Base-by-base conservation (phyloP, 2,888 invertebrate species). In the Ichneumoninae sp. region DNA sequence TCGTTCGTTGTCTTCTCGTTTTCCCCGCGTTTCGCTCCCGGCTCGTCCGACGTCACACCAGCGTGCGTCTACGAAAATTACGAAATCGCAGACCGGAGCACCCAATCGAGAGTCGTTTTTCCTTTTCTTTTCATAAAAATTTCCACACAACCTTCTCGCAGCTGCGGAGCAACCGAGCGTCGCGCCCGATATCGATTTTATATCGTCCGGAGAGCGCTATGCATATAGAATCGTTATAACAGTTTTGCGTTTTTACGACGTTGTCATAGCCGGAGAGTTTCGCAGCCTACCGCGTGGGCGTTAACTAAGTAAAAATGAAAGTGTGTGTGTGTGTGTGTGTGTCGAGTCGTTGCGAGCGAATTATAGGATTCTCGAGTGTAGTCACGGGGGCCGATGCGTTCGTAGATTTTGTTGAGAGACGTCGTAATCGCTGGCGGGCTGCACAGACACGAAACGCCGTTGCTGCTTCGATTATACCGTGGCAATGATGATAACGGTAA, bases 1-100 rank as follows among this genome's bases (percentile, higher is more conserved):
- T 88, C 88, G 83, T 92, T 91, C 90, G 90, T 91, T 91, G 90
- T 91, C 91, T 90, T 89, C 88, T 86, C 57, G 44, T 3, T 40
- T 44, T 16, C 30, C 26, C 60, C 1, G 26, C 4, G 30, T 16
- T 26, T 16, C 26, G 3, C 60, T 60, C 36, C 8, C 47, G 10
- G 30, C 8, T 19, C 40, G 22, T 68, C 6, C 47, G 16, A 68
- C 68, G 26, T 19, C n/a, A 60, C 60, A 60, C 26, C 60, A 5
- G 19, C 40, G 40, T 26, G 10, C 40, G 54, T 62, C 72, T 70
- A 71, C 54, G 40, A 83, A 77, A 57, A 71, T 65, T 54, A 77
- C 72, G 47, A 65, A 74, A 84, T 68, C 74, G 68, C 70, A 74
- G 77, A 52, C 6, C 62, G 8, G 44, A 80, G 75, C n/a, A n/a